Conservation (phyloP, 2,113 vertebrate genomes). For the Oreochromis aureus region DNA sequence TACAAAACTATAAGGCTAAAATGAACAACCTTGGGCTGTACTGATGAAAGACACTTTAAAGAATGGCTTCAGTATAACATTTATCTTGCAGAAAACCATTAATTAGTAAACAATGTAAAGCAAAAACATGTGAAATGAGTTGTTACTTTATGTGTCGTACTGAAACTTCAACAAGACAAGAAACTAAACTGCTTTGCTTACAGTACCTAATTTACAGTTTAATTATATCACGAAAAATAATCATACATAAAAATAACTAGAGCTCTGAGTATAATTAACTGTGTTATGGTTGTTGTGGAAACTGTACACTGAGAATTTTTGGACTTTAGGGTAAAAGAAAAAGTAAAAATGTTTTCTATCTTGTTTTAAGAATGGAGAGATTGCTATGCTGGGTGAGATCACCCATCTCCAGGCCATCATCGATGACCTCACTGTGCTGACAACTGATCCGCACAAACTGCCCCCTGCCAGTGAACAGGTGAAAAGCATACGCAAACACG, state of each 20-base stretch:
- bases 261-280: not conserved
- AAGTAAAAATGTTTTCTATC: not conserved
- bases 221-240: accelerated
- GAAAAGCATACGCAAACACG: not conserved
- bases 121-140: not conserved
- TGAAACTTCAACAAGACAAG: not conserved
- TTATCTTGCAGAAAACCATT: not conserved
- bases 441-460: constrained; percentile 91
- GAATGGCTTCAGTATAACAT: not conserved
- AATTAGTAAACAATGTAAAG: not conserved
- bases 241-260: not conserved
- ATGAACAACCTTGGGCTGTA: not conserved
- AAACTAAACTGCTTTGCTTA: not conserved
- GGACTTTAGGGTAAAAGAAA: not conserved
- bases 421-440: constrained; percentile 90
- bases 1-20: not conserved
- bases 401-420: constrained; percentile 98
- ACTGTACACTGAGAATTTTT: not conserved
- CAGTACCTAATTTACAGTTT: not conserved
- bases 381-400: constrained; percentile 97
- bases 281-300: accelerated
- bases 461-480: constrained; percentile 96
- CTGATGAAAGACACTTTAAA: not conserved
- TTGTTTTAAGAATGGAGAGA: constrained; percentile 84
- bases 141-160: accelerated